A percentile compares a stretch with the other conserved stretches of the same genome.
Conservation (phyloP, 1,140 invertebrate genomes). For the Drosophila dunni region DNA sequence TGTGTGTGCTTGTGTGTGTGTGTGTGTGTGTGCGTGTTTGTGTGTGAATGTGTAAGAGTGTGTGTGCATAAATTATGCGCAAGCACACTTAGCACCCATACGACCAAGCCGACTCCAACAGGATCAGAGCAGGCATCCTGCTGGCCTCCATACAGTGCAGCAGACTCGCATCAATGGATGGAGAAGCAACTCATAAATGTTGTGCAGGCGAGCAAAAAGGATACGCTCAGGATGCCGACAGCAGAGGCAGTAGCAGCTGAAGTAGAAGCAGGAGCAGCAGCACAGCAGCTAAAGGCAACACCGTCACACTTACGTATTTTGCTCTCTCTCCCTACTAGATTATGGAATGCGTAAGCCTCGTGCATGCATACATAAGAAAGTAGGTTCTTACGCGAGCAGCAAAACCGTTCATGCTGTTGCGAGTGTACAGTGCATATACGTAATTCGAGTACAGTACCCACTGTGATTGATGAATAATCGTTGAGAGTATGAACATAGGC, state of each 20-base stretch:
- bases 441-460: slow-evolving; percentile 19
- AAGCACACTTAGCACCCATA: slow-evolving; percentile 55
- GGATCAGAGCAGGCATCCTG: slow-evolving; percentile 30
- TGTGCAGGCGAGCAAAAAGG: slow-evolving; percentile 43
- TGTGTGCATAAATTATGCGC: slow-evolving; percentile 49
- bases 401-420: slow-evolving; percentile 1
- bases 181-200: slow-evolving; percentile 60
- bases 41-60: slow-evolving; percentile 12
- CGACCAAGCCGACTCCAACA: slow-evolving; percentile 22
- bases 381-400: slow-evolving; percentile 22
- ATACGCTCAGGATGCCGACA: slow-evolving; percentile 36
- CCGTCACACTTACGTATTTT: background rate
- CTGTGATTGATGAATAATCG: background rate
- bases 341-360: background rate
- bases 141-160: slow-evolving; percentile 9
- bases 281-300: background rate
- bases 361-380: slow-evolving; percentile 56
- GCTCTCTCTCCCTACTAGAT: background rate
- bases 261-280: background rate
- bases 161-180: slow-evolving; percentile 6
- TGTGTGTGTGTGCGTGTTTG: slow-evolving; percentile 4
- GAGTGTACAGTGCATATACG: slow-evolving; percentile 49
- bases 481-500: background rate
- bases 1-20: slow-evolving; percentile 1
- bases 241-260: background rate